Conservation (phyloP, 2,888 invertebrate species). For the Tanytarsus gracilentus region DNA sequence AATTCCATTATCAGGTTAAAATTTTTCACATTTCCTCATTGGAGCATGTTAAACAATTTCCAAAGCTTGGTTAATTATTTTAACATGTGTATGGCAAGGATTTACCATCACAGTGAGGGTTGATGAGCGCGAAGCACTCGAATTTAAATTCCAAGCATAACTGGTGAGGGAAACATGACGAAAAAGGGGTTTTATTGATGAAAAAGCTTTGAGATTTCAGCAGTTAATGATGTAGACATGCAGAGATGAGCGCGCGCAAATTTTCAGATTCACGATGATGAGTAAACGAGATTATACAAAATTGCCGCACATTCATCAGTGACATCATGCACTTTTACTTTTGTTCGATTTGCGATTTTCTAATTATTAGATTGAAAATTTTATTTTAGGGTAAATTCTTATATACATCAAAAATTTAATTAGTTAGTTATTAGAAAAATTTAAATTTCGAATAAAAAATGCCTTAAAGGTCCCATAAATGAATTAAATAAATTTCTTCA, state of each 20-base stretch:
- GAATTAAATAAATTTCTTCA: background rate
- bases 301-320: no score
- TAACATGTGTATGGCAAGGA: conserved; percentile 22
- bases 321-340: no score
- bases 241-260: background rate
- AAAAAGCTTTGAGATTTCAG: background rate
- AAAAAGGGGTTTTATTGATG: background rate
- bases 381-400: no score
- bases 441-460: no score
- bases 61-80: conserved; percentile 22
- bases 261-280: conserved; percentile 6
- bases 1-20: background rate
- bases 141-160: background rate
- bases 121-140: no score
- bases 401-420: no score
- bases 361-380: no score
- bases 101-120: background rate
- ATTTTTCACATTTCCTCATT: background rate
- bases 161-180: background rate
- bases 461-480: no score
- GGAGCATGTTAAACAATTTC: conserved; percentile 13
- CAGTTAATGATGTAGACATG: conserved; percentile 20
- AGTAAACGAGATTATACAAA: conserved; percentile 18
- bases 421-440: no score
- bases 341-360: no score